Base-by-base conservation (phyloP, 2,797 vertebrate genomes). In the Sebastiscus albofasciatus region DNA sequence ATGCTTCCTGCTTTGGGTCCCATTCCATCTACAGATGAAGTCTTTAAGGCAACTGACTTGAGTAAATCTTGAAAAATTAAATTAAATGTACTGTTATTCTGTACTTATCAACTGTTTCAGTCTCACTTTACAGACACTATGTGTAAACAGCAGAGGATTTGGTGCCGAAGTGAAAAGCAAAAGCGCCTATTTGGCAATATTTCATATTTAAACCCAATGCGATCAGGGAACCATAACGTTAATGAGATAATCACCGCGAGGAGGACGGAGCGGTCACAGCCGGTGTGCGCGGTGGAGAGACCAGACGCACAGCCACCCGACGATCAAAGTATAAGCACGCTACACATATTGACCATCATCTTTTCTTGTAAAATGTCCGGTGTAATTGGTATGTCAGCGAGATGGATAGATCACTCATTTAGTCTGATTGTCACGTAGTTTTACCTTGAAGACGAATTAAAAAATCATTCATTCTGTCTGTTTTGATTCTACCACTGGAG, bases 341-440 rank as follows among this genome's bases (percentile, higher is more conserved):
- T 46, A 18, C 16, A 49, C 46, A 49, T 0, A 20, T 49, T 49
- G 0, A 49, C 1, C 0, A 16, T 46, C 16, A 46, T 46, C 0
- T 46, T 46, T 18, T 18, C 0, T 46, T 46, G 49, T 66, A 29
- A 66, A 56, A n/a, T 16, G 42, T 33, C 31, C 6, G 29, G 6
- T 31, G 31, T 33, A 8, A 33, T 33, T 2, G 31, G 31, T 33
- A 31, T 2, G 2, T 66, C 33, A 29, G 20, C 36, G 12, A 46
- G 10, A 39, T 55, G 33, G 22, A 8, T 1, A 36, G 33, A 26
- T 56, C 10, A 54, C n/a, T 46, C 20, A 24, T 33, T 55, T 36
- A 26, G 8, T 24, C 27, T 49, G 13, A 49, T 31, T 59, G 5
- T 49, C n/a, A 34, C 27, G 14, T 56, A 27, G 11, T 55, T 36